Base-by-base conservation (phyloP, 2,797 vertebrate genomes). In the Crypturellus tataupa region DNA sequence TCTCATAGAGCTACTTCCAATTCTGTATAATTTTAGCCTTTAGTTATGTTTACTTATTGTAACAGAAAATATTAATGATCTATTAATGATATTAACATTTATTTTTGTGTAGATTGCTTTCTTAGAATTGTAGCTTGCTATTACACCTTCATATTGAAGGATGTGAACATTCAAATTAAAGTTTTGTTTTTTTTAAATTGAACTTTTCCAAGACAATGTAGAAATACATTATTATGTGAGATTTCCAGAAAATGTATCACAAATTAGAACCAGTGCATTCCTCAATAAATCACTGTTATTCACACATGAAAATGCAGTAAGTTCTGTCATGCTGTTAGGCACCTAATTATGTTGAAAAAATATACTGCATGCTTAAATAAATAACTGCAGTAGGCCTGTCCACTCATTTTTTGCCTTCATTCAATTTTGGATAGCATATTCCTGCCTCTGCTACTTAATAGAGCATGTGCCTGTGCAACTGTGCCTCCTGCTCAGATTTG, bases 201-300 rank as follows among this genome's bases (percentile, higher is more conserved):
- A 87, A 58, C 4, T 71, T 47, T 53, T 75, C 90, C 3, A 42
- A 80, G 35, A 62, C 4, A 68, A 71, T 62, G 65, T 79, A 31
- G 27, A 94, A 93, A 85, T 37, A 19, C 0, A 6, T 67, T 70
- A 76, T 80, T 82, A 58, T 6, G 17, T 79, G 53, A 80, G 9
- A 18, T 85, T 92, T 84, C 23, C 44, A 69, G 44, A 70, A 87
- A 55, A 47, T 33, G 3, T 33, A 69, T 62, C 25, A 53, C 10
- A 82, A 85, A 85, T 40, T 65, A 75, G 62, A 80, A 17, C 5
- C 67, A 85, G 4, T 16, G 2, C 4, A 20, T 77, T 87, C 35
- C 86, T 88, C 42, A 80, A 40, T 85, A 62, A 93, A 86, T 76
- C 75, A 70, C 39, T 69, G 29, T 44, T 49, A 46, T 58, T 73